phyloP scores from a whole-genome alignment of 2,888 invertebrate genomes.

The Ornithoptera alexandrae region DNA sequence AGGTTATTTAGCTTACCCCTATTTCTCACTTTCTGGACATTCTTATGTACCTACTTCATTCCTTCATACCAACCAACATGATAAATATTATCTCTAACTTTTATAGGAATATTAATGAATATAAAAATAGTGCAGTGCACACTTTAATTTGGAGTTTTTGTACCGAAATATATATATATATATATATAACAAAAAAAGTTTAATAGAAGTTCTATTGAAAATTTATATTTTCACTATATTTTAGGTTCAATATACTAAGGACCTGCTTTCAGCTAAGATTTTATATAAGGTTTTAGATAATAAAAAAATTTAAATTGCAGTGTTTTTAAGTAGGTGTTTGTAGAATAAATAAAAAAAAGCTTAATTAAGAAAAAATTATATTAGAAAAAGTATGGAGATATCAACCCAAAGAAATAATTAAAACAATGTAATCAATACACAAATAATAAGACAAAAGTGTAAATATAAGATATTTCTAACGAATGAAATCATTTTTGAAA shows the following conservation, averaged over 20 bases:
- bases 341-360: too few relatives aligned
- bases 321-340: too few relatives aligned
- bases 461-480: too few relatives aligned
- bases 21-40: constrained; percentile 58
- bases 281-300: too few relatives aligned
- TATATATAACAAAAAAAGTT: not conserved
- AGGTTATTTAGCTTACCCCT: constrained; percentile 36
- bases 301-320: too few relatives aligned
- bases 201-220: not conserved
- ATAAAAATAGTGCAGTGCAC: constrained; percentile 23
- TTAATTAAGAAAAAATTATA: too few relatives aligned
- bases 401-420: too few relatives aligned
- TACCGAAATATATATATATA: not conserved
- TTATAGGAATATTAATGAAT: constrained; percentile 12
- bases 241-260: not conserved
- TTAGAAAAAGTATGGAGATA: too few relatives aligned
- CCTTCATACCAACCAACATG: constrained; percentile 33
- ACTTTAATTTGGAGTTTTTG: not conserved
- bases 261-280: not conserved
- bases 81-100: constrained; percentile 12
- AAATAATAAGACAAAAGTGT: too few relatives aligned
- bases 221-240: not conserved
- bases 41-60: constrained; percentile 41
- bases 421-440: too few relatives aligned
- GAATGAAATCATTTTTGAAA: too few relatives aligned